Percentiles rank a stretch among this genome's conserved stretches.
These are phyloP conservation scores for Sebastiscus tertius DNA, from an alignment of 2,797 vertebrate species.

Conservation along the genomic window DNA sequence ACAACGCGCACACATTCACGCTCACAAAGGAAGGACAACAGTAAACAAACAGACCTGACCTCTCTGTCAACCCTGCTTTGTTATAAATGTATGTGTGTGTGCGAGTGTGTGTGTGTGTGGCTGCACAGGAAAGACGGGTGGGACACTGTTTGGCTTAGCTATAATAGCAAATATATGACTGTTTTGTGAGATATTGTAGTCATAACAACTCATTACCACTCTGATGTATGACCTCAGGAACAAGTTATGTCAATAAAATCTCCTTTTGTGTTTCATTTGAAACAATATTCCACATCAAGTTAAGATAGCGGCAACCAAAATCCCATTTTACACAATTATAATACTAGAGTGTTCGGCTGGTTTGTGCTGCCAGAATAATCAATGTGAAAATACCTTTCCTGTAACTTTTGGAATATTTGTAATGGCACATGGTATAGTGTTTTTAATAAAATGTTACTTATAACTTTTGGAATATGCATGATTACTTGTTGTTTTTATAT, in stretches of 20 bases:
- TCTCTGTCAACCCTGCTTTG: constrained; percentile 43
- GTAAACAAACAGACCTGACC: constrained; percentile 66
- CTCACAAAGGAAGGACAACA: constrained; percentile 50
- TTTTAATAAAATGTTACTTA: no score
- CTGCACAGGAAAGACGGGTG: constrained; percentile 5
- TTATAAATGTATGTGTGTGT: constrained; percentile 22
- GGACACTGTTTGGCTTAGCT: not conserved
- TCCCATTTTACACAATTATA: not conserved
- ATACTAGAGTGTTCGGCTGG: not conserved
- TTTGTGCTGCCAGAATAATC: not conserved
- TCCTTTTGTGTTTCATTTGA: not conserved
- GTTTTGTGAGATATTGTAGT: not conserved
- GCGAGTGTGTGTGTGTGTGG: not conserved
- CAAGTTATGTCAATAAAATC: not conserved
- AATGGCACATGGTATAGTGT: not conserved
- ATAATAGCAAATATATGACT: not conserved
- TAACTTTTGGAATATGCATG: no score
- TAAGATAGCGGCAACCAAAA: not conserved
- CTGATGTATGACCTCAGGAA: not conserved
- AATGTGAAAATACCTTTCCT: no score
- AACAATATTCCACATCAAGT: not conserved
- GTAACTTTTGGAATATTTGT: no score
- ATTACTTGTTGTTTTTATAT: no score
- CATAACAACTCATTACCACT: not conserved
- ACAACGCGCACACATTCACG: constrained; percentile 1